These are phyloP conservation scores for Drosophila bunnanda DNA, from an alignment of 2,888 invertebrate species.

Conservation along the genomic window DNA sequence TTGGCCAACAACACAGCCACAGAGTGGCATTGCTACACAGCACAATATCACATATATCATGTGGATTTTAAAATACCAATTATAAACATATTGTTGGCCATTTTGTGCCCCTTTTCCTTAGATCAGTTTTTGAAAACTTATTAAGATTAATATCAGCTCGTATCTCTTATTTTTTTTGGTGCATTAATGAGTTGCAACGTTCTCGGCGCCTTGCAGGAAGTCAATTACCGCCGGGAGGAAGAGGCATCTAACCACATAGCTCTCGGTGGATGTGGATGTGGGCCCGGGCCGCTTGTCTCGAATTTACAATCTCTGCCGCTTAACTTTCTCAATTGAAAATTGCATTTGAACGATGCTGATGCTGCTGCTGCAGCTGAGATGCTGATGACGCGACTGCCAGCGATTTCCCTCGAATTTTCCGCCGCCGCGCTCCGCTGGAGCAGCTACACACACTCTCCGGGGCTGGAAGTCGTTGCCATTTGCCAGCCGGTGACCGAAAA, in stretches of 20 bases:
- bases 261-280: constrained; percentile 12
- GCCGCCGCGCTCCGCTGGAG: constrained; percentile 30
- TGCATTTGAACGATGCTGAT: constrained; percentile 53
- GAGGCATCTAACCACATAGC: constrained; percentile 30
- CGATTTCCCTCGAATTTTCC: constrained; percentile 78
- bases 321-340: constrained; percentile 75
- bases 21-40: background rate
- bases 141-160: too few relatives aligned
- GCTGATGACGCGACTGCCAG: constrained; percentile 33
- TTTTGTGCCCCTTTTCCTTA: background rate
- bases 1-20: background rate
- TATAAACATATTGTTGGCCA: background rate
- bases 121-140: too few relatives aligned
- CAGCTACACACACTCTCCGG: constrained; percentile 18
- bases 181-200: constrained; percentile 32
- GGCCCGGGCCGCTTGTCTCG: constrained; percentile 50
- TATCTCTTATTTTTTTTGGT: background rate
- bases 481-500: constrained; percentile 69
- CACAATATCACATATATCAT: background rate
- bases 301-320: constrained; percentile 63
- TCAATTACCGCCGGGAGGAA: constrained; percentile 48
- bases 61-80: background rate
- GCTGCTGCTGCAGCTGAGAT: constrained; percentile 23
- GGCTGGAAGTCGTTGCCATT: constrained; percentile 56
- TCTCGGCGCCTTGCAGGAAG: constrained; percentile 46